Evolutionary conservation across 2,888 invertebrate species (phyloP).

Genomic region (Tineola bisselliella): DNA sequence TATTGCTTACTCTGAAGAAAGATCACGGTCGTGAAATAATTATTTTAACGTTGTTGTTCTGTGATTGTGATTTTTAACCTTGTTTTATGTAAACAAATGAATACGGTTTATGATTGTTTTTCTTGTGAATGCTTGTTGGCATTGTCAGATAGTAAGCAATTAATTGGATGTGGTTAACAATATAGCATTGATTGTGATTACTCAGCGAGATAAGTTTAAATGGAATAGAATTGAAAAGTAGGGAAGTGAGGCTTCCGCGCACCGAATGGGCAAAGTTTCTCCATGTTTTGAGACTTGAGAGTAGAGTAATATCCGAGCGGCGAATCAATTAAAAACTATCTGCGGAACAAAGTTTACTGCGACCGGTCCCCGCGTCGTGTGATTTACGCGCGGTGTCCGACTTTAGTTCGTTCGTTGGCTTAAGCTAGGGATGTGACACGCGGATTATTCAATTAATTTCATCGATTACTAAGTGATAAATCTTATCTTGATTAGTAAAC

Average conservation of each 20-base stretch:
- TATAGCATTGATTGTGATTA: not conserved
- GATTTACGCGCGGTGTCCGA: conserved; percentile 29
- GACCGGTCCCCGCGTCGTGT: conserved; percentile 19
- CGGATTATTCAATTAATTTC: not conserved
- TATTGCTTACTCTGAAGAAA: too few species aligned
- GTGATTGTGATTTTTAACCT: too few species aligned
- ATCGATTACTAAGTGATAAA: not conserved
- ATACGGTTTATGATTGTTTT: too few species aligned
- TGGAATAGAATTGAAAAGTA: not conserved
- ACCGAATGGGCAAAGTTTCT: not conserved
- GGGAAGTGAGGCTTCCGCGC: not conserved
- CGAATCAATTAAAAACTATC: conserved; percentile 41
- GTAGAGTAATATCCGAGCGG: conserved; percentile 10
- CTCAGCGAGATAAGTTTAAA: not conserved
- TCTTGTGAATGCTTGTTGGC: too few species aligned
- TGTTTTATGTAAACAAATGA: too few species aligned
- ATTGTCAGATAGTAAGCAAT: too few species aligned
- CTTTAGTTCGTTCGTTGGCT: not conserved
- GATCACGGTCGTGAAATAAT: too few species aligned
- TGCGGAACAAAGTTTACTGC: conserved; percentile 15
- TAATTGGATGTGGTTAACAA: not conserved
- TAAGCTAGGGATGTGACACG: not conserved
- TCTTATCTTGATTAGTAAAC: too few species aligned
- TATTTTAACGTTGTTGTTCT: too few species aligned
- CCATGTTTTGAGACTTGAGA: not conserved